These are phyloP conservation scores for Lacanobia oleracea DNA, from an alignment of 2,888 invertebrate species.

Conservation along the genomic window DNA sequence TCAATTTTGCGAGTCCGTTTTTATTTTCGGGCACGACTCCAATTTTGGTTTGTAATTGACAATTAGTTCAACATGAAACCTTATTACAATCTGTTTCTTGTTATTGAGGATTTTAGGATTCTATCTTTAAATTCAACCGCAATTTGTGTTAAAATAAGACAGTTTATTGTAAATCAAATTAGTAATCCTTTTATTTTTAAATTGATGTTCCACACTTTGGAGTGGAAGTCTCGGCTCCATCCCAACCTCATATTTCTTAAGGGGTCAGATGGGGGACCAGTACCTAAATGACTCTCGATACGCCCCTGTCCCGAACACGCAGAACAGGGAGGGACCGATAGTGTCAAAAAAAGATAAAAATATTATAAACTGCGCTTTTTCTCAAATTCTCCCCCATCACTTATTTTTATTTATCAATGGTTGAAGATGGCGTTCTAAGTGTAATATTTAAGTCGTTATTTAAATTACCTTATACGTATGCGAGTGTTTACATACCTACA, in stretches of 20 bases:
- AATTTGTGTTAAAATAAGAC: not conserved
- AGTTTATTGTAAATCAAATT: not conserved
- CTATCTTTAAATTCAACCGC: not conserved
- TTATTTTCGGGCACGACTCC: slow-evolving; percentile 44
- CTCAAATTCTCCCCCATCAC: slow-evolving; percentile 66
- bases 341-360: slow-evolving; percentile 91
- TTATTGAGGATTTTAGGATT: not conserved
- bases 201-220: slow-evolving; percentile 65
- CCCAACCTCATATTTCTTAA: slow-evolving; percentile 82
- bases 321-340: slow-evolving; percentile 85
- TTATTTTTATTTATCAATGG: slow-evolving; percentile 72
- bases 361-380: slow-evolving; percentile 88
- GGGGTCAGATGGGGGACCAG: slow-evolving; percentile 80
- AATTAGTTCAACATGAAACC: slow-evolving; percentile 19
- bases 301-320: slow-evolving; percentile 87
- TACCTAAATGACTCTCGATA: slow-evolving; percentile 85
- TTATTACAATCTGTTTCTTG: not conserved
- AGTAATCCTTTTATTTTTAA: slow-evolving; percentile 51
- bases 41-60: slow-evolving; percentile 28
- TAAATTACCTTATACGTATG: slow-evolving; percentile 19
- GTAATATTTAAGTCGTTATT: slow-evolving; percentile 49
- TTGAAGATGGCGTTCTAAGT: slow-evolving; percentile 62
- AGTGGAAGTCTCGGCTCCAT: slow-evolving; percentile 62
- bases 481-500: slow-evolving; percentile 10
- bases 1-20: slow-evolving; percentile 32